A percentile compares a stretch with the other conserved stretches of the same genome.
Evolutionary conservation across 2,797 vertebrate genomes (phyloP).

Genomic region (Eulemur coronatus): DNA sequence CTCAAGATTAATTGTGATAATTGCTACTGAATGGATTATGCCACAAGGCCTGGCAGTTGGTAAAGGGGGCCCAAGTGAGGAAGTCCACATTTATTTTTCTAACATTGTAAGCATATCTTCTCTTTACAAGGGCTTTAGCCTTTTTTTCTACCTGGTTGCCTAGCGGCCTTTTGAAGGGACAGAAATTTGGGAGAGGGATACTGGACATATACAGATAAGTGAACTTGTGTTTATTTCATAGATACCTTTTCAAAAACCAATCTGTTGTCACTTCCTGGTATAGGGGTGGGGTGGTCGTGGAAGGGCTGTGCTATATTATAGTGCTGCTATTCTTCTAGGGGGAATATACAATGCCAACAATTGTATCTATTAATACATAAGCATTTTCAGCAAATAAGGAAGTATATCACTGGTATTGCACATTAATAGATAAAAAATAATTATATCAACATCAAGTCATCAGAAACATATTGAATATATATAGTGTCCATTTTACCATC

Average conservation of each 20-base stretch:
- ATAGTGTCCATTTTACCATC: neutral
- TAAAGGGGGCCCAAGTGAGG: constrained; percentile 28
- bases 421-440: constrained; percentile 6
- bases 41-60: neutral
- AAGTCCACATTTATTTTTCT: constrained; percentile 62
- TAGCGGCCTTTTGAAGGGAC: constrained; percentile 63
- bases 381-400: neutral
- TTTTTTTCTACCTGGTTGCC: constrained; percentile 70
- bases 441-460: neutral
- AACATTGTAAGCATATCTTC: constrained; percentile 56
- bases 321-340: neutral
- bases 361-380: neutral
- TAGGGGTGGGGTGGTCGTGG: neutral
- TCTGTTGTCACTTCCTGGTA: neutral
- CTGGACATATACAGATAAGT: constrained; percentile 44
- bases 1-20: constrained; percentile 54
- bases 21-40: constrained; percentile 37
- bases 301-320: neutral
- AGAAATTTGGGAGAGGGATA: constrained; percentile 46
- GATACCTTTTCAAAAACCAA: constrained; percentile 54
- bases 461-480: neutral
- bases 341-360: neutral
- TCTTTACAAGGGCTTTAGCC: constrained; percentile 48
- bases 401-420: neutral
- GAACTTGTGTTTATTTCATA: constrained; percentile 54